phyloP scores from a whole-genome alignment of 2,797 vertebrate species.

The Streptopelia turtur region DNA sequence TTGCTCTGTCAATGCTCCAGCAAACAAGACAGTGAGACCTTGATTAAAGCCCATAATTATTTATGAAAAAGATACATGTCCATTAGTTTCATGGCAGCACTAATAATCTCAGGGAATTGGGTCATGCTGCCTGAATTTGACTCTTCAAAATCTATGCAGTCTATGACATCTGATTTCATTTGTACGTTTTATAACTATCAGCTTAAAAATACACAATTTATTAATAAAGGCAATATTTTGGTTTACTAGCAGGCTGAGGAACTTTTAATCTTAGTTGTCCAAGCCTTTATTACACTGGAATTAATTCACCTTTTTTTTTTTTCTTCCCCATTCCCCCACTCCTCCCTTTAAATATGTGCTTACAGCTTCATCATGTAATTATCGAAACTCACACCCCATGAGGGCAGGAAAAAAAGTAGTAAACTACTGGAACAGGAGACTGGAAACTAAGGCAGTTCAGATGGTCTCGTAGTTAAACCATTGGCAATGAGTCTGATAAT shows the following conservation, averaged over 20 bases:
- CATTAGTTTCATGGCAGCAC: not conserved
- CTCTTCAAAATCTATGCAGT: not conserved
- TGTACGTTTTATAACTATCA: not conserved
- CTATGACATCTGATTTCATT: not conserved
- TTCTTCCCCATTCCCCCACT: fast-evolving
- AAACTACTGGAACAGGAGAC: not conserved
- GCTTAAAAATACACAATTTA: not conserved
- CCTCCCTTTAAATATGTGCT: not conserved
- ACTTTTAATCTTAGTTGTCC: not conserved
- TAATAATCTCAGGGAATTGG: not conserved
- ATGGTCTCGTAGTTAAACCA: not conserved
- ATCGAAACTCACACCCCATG: not conserved
- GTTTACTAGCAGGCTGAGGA: not conserved
- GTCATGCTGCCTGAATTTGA: not conserved
- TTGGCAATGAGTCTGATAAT: not conserved
- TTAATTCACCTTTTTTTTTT: not conserved
- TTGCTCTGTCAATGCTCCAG: not conserved
- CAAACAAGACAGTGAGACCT: not conserved
- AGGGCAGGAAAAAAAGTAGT: not conserved
- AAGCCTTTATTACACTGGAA: not conserved
- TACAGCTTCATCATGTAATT: not conserved
- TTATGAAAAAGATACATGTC: not conserved
- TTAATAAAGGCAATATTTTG: not conserved
- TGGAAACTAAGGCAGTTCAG: constrained; percentile 3
- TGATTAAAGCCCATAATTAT: not conserved